Base-by-base conservation (phyloP, 2,113 vertebrate species). In the Naja naja region DNA sequence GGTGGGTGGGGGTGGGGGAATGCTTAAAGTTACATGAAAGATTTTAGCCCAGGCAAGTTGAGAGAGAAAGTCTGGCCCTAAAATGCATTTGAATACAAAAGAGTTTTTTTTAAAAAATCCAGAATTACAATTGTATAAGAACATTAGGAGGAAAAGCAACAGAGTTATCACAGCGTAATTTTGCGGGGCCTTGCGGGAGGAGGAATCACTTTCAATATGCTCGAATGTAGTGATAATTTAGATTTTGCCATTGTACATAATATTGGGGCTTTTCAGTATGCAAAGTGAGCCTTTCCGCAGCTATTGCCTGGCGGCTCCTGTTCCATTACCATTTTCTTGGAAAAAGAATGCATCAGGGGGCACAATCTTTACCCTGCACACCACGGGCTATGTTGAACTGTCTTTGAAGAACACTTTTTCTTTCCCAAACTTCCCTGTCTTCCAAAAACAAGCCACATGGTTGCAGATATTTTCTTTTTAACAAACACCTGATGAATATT, bases 1-100 rank as follows among this genome's bases (percentile, higher is more conserved):
- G 30, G 20, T 1, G 20, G 22, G 23, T 0, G 23, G 23, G 7
- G 23, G 4, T 7, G 47, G 4, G 0, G 0, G 12, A 20, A 39
- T 8, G 74, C 74, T 81, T 81, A 39, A 81, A 39, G 69, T 81
- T 74, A 34, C n/a, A 74, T 2, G 2, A 34, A 74, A n/a, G n/a
- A 74, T 34, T 74, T 74, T n/a, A 74, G n/a, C 14, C 30, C 30
- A 34, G 64, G n/a, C 64, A 74, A 74, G n/a, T 74, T 81, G 69
- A 39, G 69, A 81, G 69, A 81, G n/a, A 81, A 81, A 81, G 74
- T 22, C 34, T 22, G 74, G 34, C 18, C 7, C 18, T 81, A 81
- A 81, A 81, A 81, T 81, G 74, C 18, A 81, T 81, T 81, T 81
- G 74, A 81, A 81, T 81, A 43, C 18, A 81, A 81, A 81, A 81